phyloP scores from a whole-genome alignment of 2,888 invertebrate species.

The Yponomeuta plumbellus region DNA sequence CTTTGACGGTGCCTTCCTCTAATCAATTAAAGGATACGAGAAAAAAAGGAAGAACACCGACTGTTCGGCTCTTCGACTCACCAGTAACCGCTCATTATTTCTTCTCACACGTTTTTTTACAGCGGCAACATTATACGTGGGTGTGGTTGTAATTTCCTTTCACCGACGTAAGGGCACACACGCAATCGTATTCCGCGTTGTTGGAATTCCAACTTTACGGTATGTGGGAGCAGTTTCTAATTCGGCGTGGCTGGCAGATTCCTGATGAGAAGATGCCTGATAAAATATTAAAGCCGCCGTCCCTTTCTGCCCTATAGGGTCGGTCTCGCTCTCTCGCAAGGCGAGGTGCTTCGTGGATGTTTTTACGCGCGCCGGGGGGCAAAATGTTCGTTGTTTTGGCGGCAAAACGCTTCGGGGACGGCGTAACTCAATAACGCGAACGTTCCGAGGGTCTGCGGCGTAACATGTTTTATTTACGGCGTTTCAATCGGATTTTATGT shows the following conservation, averaged over 20 bases:
- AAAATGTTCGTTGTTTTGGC: slow-evolving; percentile 76
- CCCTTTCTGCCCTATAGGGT: slow-evolving; percentile 57
- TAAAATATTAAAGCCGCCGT: slow-evolving; percentile 71
- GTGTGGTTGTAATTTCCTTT: slow-evolving; percentile 78
- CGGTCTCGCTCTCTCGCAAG: slow-evolving; percentile 51
- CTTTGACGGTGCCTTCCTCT: slow-evolving; percentile 50
- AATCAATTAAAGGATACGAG: slow-evolving; percentile 66
- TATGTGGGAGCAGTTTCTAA: slow-evolving; percentile 21
- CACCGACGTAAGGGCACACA: slow-evolving; percentile 77
- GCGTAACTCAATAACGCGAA: slow-evolving; percentile 74
- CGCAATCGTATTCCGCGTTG: slow-evolving; percentile 48
- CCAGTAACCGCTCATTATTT: slow-evolving; percentile 76
- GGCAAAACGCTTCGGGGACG: slow-evolving; percentile 74
- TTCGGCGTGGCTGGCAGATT: slow-evolving; percentile 29
- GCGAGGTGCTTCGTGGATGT: slow-evolving; percentile 58
- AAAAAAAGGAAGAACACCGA: slow-evolving; percentile 52
- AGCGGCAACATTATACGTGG: slow-evolving; percentile 76
- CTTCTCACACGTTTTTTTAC: slow-evolving; percentile 76
- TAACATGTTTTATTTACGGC: slow-evolving; percentile 75
- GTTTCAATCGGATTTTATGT: slow-evolving; percentile 65
- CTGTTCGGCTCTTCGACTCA: slow-evolving; percentile 53
- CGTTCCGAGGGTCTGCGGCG: slow-evolving; percentile 58
- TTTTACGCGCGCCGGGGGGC: slow-evolving; percentile 75
- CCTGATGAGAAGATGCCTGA: slow-evolving; percentile 69
- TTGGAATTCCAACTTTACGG: slow-evolving; percentile 35